Evolutionary conservation across 2,888 invertebrate species (phyloP).

Genomic region (Metacarcinus magister): DNA sequence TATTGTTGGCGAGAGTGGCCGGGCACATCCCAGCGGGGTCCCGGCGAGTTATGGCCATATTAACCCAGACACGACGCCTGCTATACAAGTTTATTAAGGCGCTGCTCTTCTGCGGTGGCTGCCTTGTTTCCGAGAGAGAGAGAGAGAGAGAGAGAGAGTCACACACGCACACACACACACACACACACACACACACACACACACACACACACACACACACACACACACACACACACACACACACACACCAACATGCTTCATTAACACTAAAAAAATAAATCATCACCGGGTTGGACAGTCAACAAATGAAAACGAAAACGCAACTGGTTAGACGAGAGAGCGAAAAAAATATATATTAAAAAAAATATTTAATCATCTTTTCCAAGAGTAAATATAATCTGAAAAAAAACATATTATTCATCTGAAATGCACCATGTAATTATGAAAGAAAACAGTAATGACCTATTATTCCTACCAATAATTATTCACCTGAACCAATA

Average conservation of each 20-base stretch:
- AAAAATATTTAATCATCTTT: too few species aligned
- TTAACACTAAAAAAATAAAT: background rate
- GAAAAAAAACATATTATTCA: background rate
- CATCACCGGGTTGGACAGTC: background rate
- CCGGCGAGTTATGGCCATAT: slow-evolving; percentile 65
- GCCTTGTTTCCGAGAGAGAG: slow-evolving; percentile 53
- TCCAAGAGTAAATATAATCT: background rate
- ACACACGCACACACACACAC: too few species aligned
- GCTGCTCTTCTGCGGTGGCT: slow-evolving; percentile 47
- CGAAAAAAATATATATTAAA: background rate
- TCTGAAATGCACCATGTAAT: too few species aligned
- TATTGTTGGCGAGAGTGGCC: slow-evolving; percentile 36
- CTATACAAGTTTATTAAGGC: slow-evolving; percentile 73
- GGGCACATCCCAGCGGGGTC: slow-evolving; percentile 35
- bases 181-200: background rate
- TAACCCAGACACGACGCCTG: slow-evolving; percentile 71
- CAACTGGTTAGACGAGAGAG: background rate
- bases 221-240: background rate
- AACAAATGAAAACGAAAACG: background rate
- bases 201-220: background rate
- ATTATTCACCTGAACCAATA: background rate
- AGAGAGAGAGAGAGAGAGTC: slow-evolving; percentile 48
- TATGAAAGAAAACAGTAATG: too few species aligned
- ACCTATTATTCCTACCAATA: too few species aligned
- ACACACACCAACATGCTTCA: background rate